These are phyloP conservation scores for Morinoia aosen DNA, from an alignment of 2,888 invertebrate species.

Conservation along the genomic window DNA sequence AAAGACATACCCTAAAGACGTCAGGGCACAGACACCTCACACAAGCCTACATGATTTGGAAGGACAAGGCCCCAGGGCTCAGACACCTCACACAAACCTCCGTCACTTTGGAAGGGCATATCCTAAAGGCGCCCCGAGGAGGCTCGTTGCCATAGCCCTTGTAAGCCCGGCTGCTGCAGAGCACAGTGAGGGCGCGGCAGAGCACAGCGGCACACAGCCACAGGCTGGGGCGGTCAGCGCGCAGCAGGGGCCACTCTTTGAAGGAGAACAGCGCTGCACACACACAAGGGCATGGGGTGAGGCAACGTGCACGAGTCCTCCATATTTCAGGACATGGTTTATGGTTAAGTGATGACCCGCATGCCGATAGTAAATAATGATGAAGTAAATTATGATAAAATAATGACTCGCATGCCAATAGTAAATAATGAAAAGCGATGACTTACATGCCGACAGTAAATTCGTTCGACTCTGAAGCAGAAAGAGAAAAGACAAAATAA, in stretches of 20 bases:
- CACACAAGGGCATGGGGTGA: not conserved
- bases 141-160: constrained; percentile 15
- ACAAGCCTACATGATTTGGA: no score
- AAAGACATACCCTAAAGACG: constrained; percentile 22
- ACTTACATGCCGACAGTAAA: no score
- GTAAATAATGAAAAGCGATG: no score
- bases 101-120: constrained; percentile 14
- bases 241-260: constrained; percentile 42
- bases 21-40: not conserved
- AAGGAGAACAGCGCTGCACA: constrained; percentile 42
- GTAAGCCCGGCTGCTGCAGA: constrained; percentile 33
- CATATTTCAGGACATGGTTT: not conserved
- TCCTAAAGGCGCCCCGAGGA: constrained; percentile 37
- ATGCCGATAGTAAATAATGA: not conserved
- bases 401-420: no score
- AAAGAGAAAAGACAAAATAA: no score
- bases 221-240: not conserved
- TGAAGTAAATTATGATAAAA: not conserved
- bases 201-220: not conserved
- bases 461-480: no score
- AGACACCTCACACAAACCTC: not conserved
- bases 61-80: no score
- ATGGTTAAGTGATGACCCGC: not conserved
- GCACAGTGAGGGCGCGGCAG: not conserved
- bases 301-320: not conserved